Evolutionary conservation across 2,113 vertebrate genomes (phyloP).

Genomic region (Rhodinocichla rosea): DNA sequence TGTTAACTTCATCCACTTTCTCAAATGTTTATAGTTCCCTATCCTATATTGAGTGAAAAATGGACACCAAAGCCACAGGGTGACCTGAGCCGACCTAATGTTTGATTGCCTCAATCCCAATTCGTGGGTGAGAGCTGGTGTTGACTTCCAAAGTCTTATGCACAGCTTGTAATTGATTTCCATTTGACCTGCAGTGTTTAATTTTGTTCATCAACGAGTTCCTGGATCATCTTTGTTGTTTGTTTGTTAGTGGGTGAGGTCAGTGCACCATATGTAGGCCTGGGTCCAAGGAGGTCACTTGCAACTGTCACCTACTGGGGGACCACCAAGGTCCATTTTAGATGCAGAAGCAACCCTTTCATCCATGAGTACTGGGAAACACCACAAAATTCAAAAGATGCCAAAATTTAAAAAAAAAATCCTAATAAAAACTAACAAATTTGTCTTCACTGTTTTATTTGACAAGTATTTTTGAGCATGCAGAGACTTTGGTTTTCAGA

Average conservation of each 20-base stretch:
- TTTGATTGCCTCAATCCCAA: slow-evolving; percentile 39
- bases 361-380: background rate
- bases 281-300: background rate
- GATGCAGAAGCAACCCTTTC: background rate
- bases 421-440: background rate
- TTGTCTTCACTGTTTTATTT: background rate
- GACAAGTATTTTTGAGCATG: background rate
- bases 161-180: slow-evolving; percentile 58
- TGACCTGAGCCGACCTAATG: slow-evolving; percentile 51
- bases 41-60: slow-evolving; percentile 63
- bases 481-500: background rate
- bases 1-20: slow-evolving; percentile 43
- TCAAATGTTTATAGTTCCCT: slow-evolving; percentile 60
- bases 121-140: slow-evolving; percentile 16
- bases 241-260: background rate
- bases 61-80: slow-evolving; percentile 15
- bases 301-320: background rate
- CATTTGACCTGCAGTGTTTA: slow-evolving; percentile 45
- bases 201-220: background rate
- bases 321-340: background rate
- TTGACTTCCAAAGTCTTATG: slow-evolving; percentile 23
- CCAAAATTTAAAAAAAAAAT: background rate
- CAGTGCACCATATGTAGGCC: background rate
- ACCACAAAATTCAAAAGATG: background rate
- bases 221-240: background rate